Percentiles rank a stretch among this genome's conserved stretches.
Conservation (phyloP, 2,888 invertebrate species). For the Oscheius myriophilus region DNA sequence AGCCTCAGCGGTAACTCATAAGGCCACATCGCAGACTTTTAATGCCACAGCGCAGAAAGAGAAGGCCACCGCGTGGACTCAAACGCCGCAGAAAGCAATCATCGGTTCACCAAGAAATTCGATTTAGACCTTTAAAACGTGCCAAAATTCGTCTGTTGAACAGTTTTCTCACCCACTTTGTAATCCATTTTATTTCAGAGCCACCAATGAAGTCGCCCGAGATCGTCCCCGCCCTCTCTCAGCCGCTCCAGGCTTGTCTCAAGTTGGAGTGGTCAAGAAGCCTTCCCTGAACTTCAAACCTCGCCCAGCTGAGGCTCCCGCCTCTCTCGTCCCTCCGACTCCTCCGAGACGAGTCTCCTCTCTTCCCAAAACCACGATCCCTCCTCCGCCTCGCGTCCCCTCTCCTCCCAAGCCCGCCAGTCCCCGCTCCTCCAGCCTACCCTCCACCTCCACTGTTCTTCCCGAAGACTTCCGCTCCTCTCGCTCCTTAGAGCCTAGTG, state of each 20-base stretch:
- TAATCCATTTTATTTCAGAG: constrained; percentile 19
- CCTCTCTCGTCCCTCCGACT: background rate
- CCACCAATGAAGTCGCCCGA: background rate
- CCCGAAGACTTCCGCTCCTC: constrained; percentile 6
- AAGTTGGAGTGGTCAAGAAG: constrained; percentile 2
- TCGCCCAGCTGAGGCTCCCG: constrained; percentile 11
- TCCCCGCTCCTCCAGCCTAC: constrained; percentile 19
- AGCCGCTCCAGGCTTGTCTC: background rate
- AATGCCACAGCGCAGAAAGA: too few relatives aligned
- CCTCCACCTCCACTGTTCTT: constrained; percentile 16
- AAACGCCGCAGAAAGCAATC: too few relatives aligned
- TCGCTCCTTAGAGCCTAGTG: background rate
- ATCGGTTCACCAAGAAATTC: too few relatives aligned
- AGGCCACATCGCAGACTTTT: too few relatives aligned
- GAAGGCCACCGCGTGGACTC: too few relatives aligned
- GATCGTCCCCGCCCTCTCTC: constrained; percentile 6
- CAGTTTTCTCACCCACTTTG: too few relatives aligned
- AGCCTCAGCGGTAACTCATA: too few relatives aligned
- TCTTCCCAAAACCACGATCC: background rate
- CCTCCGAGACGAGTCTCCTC: constrained; percentile 11
- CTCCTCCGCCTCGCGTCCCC: background rate
- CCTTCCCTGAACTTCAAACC: too few relatives aligned
- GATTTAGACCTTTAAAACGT: too few relatives aligned
- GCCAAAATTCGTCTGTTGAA: too few relatives aligned
- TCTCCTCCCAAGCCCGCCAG: background rate